phyloP scores from a whole-genome alignment of 2,888 invertebrate genomes.

The Trissonchulus sp. region DNA sequence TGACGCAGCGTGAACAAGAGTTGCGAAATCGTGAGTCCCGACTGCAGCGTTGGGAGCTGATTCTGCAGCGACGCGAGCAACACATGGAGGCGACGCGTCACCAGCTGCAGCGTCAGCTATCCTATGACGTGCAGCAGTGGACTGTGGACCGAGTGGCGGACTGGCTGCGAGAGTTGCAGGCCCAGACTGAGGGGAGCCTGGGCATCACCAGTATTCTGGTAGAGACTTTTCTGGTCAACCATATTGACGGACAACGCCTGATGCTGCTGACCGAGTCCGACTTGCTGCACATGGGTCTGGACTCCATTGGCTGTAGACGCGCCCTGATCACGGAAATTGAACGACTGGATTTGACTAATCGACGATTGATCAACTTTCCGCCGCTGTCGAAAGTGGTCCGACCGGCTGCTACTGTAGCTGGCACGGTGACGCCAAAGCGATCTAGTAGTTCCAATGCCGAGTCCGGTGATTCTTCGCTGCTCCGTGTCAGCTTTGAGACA shows the following conservation, averaged over 20 bases:
- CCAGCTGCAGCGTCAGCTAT: background rate
- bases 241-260: constrained; percentile 50
- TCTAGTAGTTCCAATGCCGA: background rate
- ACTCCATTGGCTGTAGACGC: constrained; percentile 45
- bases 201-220: background rate
- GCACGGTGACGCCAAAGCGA: background rate
- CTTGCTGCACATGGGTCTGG: constrained; percentile 47
- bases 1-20: constrained; percentile 26
- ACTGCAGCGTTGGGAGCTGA: constrained; percentile 8
- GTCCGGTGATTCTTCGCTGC: background rate
- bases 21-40: constrained; percentile 16
- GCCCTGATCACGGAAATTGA: constrained; percentile 20
- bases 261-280: constrained; percentile 47
- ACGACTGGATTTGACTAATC: constrained; percentile 8
- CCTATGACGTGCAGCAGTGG: constrained; percentile 26
- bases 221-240: constrained; percentile 36
- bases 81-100: constrained; percentile 15
- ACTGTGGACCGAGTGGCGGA: constrained; percentile 18
- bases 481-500: background rate
- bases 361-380: constrained; percentile 25
- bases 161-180: constrained; percentile 36
- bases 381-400: background rate
- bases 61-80: constrained; percentile 8
- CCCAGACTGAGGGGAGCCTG: background rate
- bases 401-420: background rate